Base-by-base conservation (phyloP, 2,888 invertebrate species). In the Acrocera orbiculus region DNA sequence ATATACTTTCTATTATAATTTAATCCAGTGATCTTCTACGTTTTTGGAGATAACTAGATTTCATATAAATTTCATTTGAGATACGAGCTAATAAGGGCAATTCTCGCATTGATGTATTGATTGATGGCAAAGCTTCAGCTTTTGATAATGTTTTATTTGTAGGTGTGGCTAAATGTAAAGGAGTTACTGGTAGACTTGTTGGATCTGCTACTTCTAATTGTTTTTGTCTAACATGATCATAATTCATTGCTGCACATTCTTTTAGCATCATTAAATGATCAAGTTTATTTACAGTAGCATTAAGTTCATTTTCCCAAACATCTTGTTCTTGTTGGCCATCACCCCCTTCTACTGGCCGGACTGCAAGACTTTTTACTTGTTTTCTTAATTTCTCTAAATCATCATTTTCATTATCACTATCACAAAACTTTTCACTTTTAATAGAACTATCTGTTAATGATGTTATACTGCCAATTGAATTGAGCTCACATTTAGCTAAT, bases 271-370 rank as follows among this genome's bases (percentile, higher is more conserved):
- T 60, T 27, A 76, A 58, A 45, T 76, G 75, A 52, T 80, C 80
- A 5, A 81, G 56, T 47, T 79, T 79, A 47, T 80, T 73, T n/a
- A 80, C 73, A 0, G 79, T 79, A 30, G 73, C 73, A 51, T 77
- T 78, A 6, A 81, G 53, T 49, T 82, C 82, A 20, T 71, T 62
- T 39, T 80, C 80, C 81, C 81, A 82, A 2, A 71, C 66, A 41
- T 58, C 56, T 19, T 56, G 55, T 34, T 70, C 70, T 40, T 66
- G 64, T 4, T 72, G 75, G 0, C 73, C 71, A 43, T 76, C 77
- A 33, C 71, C 70, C 14, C 75, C 76, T 48, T 80, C 78, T 11
- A 77, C 74, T 0, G 80, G 80, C 40, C 80, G 70, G 4, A 74
- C 66, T 0, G 77, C 76, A 16, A 82, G 59, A 47, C 78, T 76